Conservation (phyloP, 2,113 vertebrate genomes). For the Protomyctophum bolini region DNA sequence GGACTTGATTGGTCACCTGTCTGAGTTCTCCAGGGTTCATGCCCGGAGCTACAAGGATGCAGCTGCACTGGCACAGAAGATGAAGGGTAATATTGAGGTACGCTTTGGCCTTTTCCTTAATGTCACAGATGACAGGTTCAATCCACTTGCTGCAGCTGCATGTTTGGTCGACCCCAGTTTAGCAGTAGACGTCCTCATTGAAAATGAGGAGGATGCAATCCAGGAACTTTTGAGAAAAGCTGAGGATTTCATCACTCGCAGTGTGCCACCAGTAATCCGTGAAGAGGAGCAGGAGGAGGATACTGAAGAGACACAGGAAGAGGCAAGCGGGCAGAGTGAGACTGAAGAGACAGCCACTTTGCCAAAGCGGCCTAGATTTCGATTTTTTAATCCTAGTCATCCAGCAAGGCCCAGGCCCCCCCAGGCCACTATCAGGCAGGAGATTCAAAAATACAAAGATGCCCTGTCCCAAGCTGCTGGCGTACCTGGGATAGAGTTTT, state of each 20-base stretch:
- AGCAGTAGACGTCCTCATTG: conserved; percentile 5
- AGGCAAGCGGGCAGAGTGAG: conserved; percentile 2
- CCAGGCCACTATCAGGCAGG: conserved; percentile 15
- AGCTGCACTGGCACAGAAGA: conserved; percentile 24
- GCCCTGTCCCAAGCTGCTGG: conserved; percentile 1
- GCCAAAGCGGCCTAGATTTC: conserved; percentile 20
- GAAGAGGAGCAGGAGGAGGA: too few relatives aligned
- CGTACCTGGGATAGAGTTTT: neutral
- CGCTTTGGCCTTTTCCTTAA: neutral
- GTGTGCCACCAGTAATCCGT: too few relatives aligned
- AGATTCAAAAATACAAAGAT: conserved; percentile 17
- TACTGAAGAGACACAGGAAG: too few relatives aligned
- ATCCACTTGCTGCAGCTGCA: conserved; percentile 19
- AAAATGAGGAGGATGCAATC: conserved; percentile 12
- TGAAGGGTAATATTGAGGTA: conserved; percentile 5
- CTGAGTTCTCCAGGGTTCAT: conserved; percentile 13
- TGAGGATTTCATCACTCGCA: too few relatives aligned
- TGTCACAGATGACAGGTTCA: conserved; percentile 7
- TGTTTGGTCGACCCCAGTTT: conserved; percentile 26
- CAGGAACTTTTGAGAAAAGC: too few relatives aligned
- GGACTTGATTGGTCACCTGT: conserved; percentile 15
- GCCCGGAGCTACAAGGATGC: conserved; percentile 8
- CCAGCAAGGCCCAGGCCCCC: conserved; percentile 20
- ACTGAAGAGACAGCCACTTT: conserved; percentile 7
- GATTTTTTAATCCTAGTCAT: conserved; percentile 20